A percentile compares a stretch with the other conserved stretches of the same genome.
Conservation (phyloP, 2,888 invertebrate genomes). For the Craniophora ligustri region DNA sequence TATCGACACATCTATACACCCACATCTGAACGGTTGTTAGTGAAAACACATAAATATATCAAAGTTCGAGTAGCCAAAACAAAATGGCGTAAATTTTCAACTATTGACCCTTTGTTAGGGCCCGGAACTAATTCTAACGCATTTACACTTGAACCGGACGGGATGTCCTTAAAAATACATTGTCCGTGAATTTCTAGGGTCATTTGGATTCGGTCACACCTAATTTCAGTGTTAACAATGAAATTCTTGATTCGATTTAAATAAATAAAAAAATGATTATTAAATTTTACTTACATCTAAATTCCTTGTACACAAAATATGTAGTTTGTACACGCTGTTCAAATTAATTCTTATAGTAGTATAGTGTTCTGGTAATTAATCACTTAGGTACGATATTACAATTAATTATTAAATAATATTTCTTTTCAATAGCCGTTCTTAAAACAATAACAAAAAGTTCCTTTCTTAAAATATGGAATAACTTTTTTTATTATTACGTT, state of each 20-base stretch:
- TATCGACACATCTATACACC: conserved; percentile 63
- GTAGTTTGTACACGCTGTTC: too few species aligned
- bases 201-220: conserved; percentile 80
- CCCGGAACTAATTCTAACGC: conserved; percentile 82
- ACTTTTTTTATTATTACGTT: too few species aligned
- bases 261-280: too few species aligned
- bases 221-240: conserved; percentile 72
- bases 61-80: conserved; percentile 68
- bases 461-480: too few species aligned
- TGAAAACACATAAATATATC: conserved; percentile 77
- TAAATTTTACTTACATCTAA: too few species aligned
- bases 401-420: too few species aligned
- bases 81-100: conserved; percentile 69
- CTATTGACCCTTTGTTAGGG: conserved; percentile 81
- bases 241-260: conserved; percentile 33
- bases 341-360: too few species aligned
- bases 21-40: conserved; percentile 70
- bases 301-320: too few species aligned
- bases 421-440: too few species aligned
- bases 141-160: conserved; percentile 80
- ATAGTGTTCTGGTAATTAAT: too few species aligned
- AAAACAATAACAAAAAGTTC: too few species aligned
- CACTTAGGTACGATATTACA: too few species aligned
- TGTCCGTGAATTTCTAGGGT: conserved; percentile 81
- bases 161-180: conserved; percentile 84